phyloP scores from a whole-genome alignment of 2,797 vertebrate genomes.

The Tarsius wallacei region DNA sequence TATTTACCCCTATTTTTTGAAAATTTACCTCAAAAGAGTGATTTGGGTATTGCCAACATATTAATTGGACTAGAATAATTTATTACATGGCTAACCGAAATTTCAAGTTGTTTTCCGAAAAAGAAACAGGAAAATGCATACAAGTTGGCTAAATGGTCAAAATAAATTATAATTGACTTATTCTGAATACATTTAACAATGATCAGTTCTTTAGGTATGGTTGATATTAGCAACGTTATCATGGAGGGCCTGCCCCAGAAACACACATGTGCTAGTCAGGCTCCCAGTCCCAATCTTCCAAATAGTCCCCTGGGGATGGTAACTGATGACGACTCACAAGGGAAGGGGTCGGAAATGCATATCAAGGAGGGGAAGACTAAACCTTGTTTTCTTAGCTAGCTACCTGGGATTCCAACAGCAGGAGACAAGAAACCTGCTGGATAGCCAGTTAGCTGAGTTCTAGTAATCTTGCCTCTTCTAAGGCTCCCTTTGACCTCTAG shows the following conservation, averaged over 20 bases:
- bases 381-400: background rate
- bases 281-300: background rate
- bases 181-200: background rate
- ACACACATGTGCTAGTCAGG: fast-evolving
- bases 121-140: background rate
- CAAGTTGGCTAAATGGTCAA: background rate
- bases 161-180: background rate
- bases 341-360: no score
- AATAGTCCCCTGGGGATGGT: fast-evolving
- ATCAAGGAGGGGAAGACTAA: background rate
- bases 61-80: background rate
- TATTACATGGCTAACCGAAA: background rate
- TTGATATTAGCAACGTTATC: fast-evolving
- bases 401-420: background rate
- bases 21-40: background rate
- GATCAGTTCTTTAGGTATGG: background rate
- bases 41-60: background rate
- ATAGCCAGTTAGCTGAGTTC: fast-evolving
- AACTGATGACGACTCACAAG: background rate
- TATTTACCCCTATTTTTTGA: background rate
- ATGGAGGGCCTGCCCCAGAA: background rate
- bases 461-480: background rate
- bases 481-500: background rate
- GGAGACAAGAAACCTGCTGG: fast-evolving
- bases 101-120: background rate